Evolutionary conservation across 2,113 vertebrate genomes (phyloP).

Genomic region (Rissa tridactyla): DNA sequence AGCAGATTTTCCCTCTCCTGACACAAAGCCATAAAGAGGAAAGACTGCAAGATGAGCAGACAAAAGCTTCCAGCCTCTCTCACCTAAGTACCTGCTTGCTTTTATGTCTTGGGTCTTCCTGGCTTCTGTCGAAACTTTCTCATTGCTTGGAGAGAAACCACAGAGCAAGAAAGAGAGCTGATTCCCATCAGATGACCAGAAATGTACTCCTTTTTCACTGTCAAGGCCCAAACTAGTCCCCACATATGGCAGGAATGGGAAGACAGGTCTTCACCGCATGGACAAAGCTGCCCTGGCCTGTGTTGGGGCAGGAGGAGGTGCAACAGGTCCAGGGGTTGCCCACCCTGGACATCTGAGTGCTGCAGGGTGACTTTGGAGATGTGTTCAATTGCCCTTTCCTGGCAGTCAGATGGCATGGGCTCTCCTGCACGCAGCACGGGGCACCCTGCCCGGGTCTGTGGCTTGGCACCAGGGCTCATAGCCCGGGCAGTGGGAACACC

Average conservation of each 20-base stretch:
- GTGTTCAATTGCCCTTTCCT: not conserved
- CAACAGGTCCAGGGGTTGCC: not conserved
- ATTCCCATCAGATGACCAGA: not conserved
- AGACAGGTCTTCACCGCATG: not conserved
- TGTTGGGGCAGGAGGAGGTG: not conserved
- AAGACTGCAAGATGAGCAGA: not conserved
- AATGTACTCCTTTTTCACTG: not conserved
- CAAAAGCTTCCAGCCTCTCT: not conserved
- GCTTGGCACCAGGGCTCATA: rapidly evolving
- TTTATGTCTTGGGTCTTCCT: not conserved
- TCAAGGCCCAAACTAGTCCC: not conserved
- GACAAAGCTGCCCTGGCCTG: not conserved
- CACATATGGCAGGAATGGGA: not conserved
- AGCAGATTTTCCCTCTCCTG: not conserved
- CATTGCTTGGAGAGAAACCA: not conserved
- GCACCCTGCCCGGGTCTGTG: not conserved
- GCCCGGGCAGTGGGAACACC: not conserved
- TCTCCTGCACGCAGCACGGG: rapidly evolving
- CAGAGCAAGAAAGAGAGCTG: not conserved
- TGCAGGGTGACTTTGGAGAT: rapidly evolving
- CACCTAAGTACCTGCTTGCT: not conserved
- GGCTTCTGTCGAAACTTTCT: not conserved
- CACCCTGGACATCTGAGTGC: not conserved
- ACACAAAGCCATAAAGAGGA: not conserved
- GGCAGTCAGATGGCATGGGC: not conserved